Evolutionary conservation across 2,888 invertebrate species (phyloP), one percentile per base, ranked within the genome.

Genomic region (Seira sanloemensis): DNA sequence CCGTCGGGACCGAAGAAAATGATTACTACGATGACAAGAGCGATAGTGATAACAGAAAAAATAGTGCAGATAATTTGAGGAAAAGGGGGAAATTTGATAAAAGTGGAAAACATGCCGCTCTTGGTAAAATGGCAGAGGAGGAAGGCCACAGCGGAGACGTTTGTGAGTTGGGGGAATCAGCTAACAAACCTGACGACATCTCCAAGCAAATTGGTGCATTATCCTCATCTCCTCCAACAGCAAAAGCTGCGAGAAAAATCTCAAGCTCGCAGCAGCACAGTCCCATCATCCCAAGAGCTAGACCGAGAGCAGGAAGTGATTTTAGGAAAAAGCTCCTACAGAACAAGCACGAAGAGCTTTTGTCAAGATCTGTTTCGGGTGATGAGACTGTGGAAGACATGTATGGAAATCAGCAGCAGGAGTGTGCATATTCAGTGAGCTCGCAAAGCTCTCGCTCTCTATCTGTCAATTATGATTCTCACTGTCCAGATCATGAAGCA

Each of bases 401-500:
- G 1, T 24, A 50, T 27, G 54, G 26, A 27, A 37, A 19, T n/a
- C 75, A 75, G 37, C 72, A 75, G 19, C 85, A 84, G 21, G 84
- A 82, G 58, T 84, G 84, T 19, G 81, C 81, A 18, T 79, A 83
- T 73, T 86, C 86, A 19, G 62, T 80, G 1, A 79, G 78, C 73
- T 87, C 88, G 37, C 84, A 87, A 68, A 89, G 89, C 82, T 89
- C 89, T 19, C 80, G 87, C 62, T 88, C 88, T 23, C 75, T 88
- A 18, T 88, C 88, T 72, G 83, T 83, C 50, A 86, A 84, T 77
- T 84, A 80, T 50, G 79, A 77, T 46, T 84, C 79, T 62, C 85
- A 85, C 37, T 81, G 78, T 79, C 85, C 85, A 77, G 89, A 89
- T 77, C 85, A 78, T 7, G 89, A 89, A 85, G 89, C 89, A 7